Evolutionary conservation across 2,888 invertebrate species (phyloP).

Genomic region (Dryococelus australis): DNA sequence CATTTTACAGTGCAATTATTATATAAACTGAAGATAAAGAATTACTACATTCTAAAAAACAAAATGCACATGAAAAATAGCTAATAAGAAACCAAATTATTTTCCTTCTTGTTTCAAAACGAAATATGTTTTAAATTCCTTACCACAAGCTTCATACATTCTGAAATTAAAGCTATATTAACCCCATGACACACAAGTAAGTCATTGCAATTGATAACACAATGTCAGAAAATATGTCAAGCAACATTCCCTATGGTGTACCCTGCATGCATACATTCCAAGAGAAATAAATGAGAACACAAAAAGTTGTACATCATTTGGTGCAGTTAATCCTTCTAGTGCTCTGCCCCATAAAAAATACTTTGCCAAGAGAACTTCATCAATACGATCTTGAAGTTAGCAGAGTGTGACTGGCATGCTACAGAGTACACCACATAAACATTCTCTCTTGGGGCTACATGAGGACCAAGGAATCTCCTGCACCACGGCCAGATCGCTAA

Average conservation of each 20-base stretch:
- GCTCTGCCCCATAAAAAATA: no score
- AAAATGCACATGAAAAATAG: no score
- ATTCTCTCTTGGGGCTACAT: not conserved
- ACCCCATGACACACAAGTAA: not conserved
- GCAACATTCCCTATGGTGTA: not conserved
- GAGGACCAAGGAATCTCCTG: not conserved
- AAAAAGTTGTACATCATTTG: not conserved
- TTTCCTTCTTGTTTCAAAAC: no score
- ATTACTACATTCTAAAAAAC: no score
- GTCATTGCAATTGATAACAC: not conserved
- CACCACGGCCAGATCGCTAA: not conserved
- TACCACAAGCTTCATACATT: not conserved
- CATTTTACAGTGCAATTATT: no score
- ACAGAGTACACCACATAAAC: constrained; percentile 4
- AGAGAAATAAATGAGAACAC: not conserved
- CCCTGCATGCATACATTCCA: not conserved
- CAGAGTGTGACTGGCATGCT: not conserved
- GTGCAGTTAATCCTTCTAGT: no score
- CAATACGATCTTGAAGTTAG: no score
- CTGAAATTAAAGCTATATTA: not conserved
- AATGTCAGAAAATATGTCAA: not conserved
- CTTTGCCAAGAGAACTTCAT: no score
- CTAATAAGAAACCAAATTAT: no score
- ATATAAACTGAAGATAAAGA: no score
- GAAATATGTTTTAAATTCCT: no score